A percentile compares a stretch with the other conserved stretches of the same genome.
phyloP scores from a whole-genome alignment of 2,888 invertebrate species.

The Fissipunctia ypsillon region DNA sequence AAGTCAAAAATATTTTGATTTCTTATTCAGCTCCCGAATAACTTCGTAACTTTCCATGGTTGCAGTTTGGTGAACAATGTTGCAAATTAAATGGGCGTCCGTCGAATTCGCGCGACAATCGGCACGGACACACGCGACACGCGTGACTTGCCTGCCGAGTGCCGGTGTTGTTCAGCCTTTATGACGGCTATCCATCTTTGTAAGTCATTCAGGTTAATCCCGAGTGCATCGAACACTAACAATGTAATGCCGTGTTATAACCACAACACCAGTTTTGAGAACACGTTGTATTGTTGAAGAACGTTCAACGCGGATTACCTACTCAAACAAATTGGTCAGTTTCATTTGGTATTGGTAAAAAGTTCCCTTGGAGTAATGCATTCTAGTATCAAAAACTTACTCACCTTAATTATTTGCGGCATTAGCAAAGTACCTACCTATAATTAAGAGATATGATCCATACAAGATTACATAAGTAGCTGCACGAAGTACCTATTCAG shows the following conservation, averaged over 20 bases:
- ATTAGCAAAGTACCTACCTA: constrained; percentile 26
- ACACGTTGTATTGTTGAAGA: constrained; percentile 46
- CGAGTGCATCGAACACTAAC: constrained; percentile 73
- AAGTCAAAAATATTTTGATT: constrained; percentile 61
- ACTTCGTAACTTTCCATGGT: constrained; percentile 78
- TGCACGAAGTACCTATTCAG: constrained; percentile 52
- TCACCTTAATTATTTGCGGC: constrained; percentile 13
- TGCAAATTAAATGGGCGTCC: constrained; percentile 78
- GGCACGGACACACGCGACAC: constrained; percentile 74
- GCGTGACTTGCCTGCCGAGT: constrained; percentile 78
- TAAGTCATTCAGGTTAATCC: constrained; percentile 74
- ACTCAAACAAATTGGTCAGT: constrained; percentile 34
- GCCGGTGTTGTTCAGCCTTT: constrained; percentile 66
- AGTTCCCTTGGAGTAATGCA: not conserved
- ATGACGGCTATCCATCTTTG: constrained; percentile 76
- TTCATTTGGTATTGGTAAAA: not conserved
- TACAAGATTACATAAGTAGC: constrained; percentile 54
- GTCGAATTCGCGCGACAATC: constrained; percentile 80
- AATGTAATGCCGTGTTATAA: constrained; percentile 60
- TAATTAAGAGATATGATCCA: constrained; percentile 47
- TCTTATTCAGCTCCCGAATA: constrained; percentile 75
- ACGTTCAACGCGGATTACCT: constrained; percentile 12
- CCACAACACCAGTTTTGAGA: constrained; percentile 55
- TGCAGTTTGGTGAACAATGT: constrained; percentile 82
- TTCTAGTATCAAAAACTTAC: constrained; percentile 11